These are phyloP conservation scores for Prosapia bicincta DNA, from an alignment of 2,888 invertebrate genomes.

Conservation along the genomic window DNA sequence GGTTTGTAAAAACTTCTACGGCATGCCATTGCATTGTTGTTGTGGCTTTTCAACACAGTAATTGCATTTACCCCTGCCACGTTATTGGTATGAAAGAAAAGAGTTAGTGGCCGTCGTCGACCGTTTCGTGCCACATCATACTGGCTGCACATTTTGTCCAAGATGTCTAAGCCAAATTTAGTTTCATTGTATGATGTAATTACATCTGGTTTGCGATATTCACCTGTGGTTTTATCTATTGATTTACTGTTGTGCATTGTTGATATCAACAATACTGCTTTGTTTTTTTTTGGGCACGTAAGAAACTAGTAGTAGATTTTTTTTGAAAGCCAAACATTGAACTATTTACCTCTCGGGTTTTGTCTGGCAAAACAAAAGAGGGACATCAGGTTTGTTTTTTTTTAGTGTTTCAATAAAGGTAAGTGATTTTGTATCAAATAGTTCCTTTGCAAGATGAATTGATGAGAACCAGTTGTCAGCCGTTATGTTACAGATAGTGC, in stretches of 20 bases:
- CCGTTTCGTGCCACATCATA: neutral
- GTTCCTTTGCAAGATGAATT: neutral
- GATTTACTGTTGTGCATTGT: neutral
- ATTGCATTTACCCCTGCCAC: too few species aligned
- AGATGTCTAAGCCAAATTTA: neutral
- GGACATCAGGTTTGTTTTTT: neutral
- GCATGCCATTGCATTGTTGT: neutral
- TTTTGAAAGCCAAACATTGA: neutral
- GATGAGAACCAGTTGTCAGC: too few species aligned
- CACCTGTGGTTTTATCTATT: neutral
- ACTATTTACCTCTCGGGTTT: neutral
- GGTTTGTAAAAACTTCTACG: too few species aligned
- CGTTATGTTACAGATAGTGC: neutral
- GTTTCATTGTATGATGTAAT: neutral
- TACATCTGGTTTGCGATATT: too few species aligned
- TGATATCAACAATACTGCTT: too few species aligned
- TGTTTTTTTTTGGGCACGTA: neutral
- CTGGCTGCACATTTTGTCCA: neutral
- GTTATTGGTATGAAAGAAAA: neutral
- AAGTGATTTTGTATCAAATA: too few species aligned
- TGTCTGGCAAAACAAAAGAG: neutral
- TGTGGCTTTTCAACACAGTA: neutral
- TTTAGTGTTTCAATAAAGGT: neutral
- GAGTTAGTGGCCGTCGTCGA: neutral
- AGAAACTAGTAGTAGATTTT: too few species aligned